Percentiles rank a stretch among this genome's conserved stretches.
Evolutionary conservation across 2,888 invertebrate species (phyloP).

Genomic region (Spodoptera littoralis): DNA sequence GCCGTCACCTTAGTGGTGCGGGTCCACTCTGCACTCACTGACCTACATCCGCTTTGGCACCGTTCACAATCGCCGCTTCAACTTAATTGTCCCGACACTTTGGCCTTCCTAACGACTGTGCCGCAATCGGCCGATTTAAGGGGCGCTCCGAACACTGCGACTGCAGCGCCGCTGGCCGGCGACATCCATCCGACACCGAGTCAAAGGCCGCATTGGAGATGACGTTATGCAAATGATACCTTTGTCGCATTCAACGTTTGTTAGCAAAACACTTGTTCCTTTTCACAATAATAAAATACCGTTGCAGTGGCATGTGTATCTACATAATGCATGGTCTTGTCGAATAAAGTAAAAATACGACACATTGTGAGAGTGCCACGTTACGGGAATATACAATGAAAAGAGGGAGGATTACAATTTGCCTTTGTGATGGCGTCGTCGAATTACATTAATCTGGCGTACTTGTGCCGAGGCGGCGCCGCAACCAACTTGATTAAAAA

Average conservation of each 20-base stretch:
- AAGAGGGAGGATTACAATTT: conserved; percentile 87
- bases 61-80: conserved; percentile 88
- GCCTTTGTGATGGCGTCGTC: conserved; percentile 87
- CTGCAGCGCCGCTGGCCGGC: conserved; percentile 70
- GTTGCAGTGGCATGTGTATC: conserved; percentile 55
- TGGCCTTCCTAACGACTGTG: conserved; percentile 87
- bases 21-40: conserved; percentile 84
- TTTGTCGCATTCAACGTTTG: conserved; percentile 76
- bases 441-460: conserved; percentile 88
- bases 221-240: conserved; percentile 77
- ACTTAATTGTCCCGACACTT: conserved; percentile 89
- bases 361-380: conserved; percentile 78
- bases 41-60: conserved; percentile 89
- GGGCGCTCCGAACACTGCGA: conserved; percentile 74
- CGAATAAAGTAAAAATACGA: conserved; percentile 75
- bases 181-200: conserved; percentile 69
- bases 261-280: conserved; percentile 72
- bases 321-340: conserved; percentile 61
- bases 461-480: conserved; percentile 76
- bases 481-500: conserved; percentile 88
- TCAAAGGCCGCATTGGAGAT: conserved; percentile 78
- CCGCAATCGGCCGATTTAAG: conserved; percentile 87
- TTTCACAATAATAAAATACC: conserved; percentile 65
- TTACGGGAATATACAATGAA: conserved; percentile 82
- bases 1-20: conserved; percentile 78